phyloP scores from a whole-genome alignment of 2,113 vertebrate species.

The Microcebus tavaratra region DNA sequence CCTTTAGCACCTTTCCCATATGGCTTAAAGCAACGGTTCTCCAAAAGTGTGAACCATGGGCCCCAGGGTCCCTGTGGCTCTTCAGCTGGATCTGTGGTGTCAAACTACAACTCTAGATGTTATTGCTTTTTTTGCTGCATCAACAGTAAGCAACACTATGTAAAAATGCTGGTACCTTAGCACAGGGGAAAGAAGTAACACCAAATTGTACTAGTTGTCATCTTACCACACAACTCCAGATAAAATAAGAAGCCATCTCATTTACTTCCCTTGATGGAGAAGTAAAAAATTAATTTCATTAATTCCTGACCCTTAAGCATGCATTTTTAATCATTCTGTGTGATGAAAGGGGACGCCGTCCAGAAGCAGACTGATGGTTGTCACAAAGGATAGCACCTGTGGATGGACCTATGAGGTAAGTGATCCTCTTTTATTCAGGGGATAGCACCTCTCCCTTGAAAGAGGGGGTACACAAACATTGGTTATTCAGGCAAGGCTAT shows the following conservation, averaged over 20 bases:
- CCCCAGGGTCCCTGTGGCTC: background rate
- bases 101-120: background rate
- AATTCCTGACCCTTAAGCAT: background rate
- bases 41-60: background rate
- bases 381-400: background rate
- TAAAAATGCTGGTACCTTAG: background rate
- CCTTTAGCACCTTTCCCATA: background rate
- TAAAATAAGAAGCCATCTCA: background rate
- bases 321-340: background rate
- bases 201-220: fast-evolving
- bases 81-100: background rate
- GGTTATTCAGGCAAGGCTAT: background rate
- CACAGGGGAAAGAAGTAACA: background rate
- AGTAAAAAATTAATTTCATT: background rate
- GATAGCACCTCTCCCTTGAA: too few species aligned
- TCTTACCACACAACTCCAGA: fast-evolving
- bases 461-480: fast-evolving
- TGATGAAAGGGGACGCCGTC: fast-evolving
- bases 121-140: background rate
- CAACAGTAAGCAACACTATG: fast-evolving
- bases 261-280: background rate
- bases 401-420: fast-evolving
- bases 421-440: fast-evolving
- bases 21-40: background rate
- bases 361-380: fast-evolving